Evolutionary conservation across 1,140 invertebrate genomes (phyloP).

Genomic region (Melitaea cinxia): DNA sequence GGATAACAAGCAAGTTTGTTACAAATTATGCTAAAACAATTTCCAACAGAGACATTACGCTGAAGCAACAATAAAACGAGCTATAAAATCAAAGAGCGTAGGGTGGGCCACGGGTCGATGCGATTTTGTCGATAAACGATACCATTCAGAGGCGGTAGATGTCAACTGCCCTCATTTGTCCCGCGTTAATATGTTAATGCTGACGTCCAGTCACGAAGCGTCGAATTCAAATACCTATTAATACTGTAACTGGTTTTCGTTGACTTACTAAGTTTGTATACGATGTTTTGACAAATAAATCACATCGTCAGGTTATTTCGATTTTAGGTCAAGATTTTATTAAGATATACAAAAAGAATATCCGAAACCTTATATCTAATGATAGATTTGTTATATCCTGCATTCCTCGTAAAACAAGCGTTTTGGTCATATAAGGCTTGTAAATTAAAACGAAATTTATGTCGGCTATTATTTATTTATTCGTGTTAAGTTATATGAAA

Average conservation of each 20-base stretch:
- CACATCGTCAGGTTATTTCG: background rate
- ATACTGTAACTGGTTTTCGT: constrained; percentile 34
- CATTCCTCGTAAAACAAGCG: too few species aligned
- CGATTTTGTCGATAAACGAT: constrained; percentile 37
- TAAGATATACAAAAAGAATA: constrained; percentile 7
- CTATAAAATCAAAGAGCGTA: constrained; percentile 50
- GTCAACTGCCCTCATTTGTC: constrained; percentile 46
- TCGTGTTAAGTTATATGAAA: too few species aligned
- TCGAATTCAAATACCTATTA: constrained; percentile 29
- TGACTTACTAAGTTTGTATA: constrained; percentile 50
- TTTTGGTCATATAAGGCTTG: too few species aligned
- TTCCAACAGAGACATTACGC: constrained; percentile 44
- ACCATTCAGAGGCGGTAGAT: constrained; percentile 35
- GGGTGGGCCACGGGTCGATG: constrained; percentile 43
- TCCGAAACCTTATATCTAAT: background rate
- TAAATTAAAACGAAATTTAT: too few species aligned
- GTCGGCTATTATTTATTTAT: too few species aligned
- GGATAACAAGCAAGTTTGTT: constrained; percentile 41
- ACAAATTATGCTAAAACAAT: constrained; percentile 42
- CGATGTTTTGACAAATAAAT: constrained; percentile 44
- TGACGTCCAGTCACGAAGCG: constrained; percentile 44
- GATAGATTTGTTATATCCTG: background rate
- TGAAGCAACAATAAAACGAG: constrained; percentile 53
- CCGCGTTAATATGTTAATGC: constrained; percentile 61
- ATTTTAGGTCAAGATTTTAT: constrained; percentile 12